phyloP scores from a whole-genome alignment of 2,113 vertebrate species.

The Saguinus imperator region DNA sequence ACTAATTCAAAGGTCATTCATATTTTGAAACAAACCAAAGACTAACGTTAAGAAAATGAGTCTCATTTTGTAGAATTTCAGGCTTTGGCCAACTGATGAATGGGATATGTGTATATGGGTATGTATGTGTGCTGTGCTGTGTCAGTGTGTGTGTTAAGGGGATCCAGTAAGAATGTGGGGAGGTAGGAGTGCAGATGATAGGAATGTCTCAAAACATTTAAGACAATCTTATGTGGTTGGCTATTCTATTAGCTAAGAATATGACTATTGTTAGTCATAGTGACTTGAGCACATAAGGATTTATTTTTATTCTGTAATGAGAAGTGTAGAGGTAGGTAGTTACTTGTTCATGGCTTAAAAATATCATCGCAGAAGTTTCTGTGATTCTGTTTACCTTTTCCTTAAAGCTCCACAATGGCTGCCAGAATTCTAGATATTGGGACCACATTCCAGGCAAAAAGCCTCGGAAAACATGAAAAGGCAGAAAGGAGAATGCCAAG shows the following conservation, averaged over 20 bases:
- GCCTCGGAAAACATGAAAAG: not conserved
- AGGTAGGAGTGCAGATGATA: too few species aligned
- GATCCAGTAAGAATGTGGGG: too few species aligned
- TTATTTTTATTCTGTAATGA: not conserved
- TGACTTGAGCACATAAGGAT: not conserved
- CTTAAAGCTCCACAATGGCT: not conserved
- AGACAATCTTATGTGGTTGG: not conserved
- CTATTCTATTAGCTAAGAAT: not conserved
- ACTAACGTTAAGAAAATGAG: too few species aligned
- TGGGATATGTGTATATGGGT: too few species aligned
- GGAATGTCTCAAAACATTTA: slow-evolving; percentile 23
- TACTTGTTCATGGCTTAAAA: not conserved
- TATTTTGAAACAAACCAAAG: too few species aligned
- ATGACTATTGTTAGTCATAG: not conserved
- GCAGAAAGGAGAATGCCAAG: not conserved
- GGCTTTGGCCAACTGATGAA: too few species aligned
- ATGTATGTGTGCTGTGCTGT: too few species aligned
- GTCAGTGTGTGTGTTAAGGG: not conserved
- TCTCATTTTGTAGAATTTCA: too few species aligned
- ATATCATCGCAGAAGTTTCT: not conserved
- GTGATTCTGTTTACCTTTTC: not conserved
- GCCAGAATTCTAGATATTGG: not conserved
- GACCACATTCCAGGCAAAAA: not conserved
- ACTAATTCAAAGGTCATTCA: too few species aligned
- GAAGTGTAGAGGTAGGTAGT: not conserved